Percentiles rank a stretch among this genome's conserved stretches.
These are phyloP conservation scores for Macroteleia sp. DNA, from an alignment of 2,888 invertebrate species.

Conservation along the genomic window DNA sequence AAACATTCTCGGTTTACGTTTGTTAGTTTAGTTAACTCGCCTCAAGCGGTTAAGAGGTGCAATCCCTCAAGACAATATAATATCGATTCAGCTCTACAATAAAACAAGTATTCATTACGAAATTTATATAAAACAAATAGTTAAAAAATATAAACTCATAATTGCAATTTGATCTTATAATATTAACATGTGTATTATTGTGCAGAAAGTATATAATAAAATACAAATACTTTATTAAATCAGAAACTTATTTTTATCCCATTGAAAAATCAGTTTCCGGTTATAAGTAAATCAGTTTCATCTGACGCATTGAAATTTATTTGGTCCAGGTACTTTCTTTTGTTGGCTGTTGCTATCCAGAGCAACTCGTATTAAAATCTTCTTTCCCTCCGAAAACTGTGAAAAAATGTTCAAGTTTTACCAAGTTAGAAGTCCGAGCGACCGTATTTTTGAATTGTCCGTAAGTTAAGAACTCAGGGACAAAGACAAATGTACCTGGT, in stretches of 20 bases:
- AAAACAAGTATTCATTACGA: background rate
- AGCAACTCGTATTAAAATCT: conserved; percentile 24
- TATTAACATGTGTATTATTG: too few species aligned
- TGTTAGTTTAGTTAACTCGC: conserved; percentile 50
- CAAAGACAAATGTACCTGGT: conserved; percentile 19
- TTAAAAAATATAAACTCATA: too few species aligned
- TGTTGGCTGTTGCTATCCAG: conserved; percentile 48
- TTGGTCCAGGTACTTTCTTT: conserved; percentile 51
- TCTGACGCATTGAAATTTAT: conserved; percentile 42
- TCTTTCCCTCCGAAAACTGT: background rate
- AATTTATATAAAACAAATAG: too few species aligned
- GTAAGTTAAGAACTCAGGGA: conserved; percentile 20
- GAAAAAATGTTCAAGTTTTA: conserved; percentile 11
- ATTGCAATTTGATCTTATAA: too few species aligned
- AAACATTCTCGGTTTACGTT: conserved; percentile 52
- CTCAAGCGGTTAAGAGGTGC: conserved; percentile 26
- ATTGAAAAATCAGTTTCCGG: conserved; percentile 34
- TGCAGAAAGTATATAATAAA: too few species aligned
- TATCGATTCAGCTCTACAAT: conserved; percentile 21
- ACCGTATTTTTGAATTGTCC: conserved; percentile 23
- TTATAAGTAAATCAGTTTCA: conserved; percentile 25
- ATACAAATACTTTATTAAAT: background rate
- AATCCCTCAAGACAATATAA: conserved; percentile 43
- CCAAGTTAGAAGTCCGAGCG: background rate
- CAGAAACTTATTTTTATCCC: background rate